Evolutionary conservation across 2,113 vertebrate species (phyloP), one percentile per base, ranked within the genome.

Genomic region (Octodon degus): DNA sequence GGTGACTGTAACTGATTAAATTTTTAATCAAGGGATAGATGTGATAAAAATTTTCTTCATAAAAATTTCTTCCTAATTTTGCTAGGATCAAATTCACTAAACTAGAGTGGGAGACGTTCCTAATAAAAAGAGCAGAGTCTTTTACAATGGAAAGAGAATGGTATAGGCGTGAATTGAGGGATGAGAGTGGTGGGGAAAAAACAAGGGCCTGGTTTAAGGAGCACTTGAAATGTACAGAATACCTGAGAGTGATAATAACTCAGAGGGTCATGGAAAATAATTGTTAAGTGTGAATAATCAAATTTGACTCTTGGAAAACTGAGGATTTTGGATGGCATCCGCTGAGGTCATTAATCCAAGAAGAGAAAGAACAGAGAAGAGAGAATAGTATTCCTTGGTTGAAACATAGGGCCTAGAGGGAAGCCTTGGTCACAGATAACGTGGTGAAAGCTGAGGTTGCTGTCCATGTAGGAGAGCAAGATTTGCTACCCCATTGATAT

Each of bases 381-480:
- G 91, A 92, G 65, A 7, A 27, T 62, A 86, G 30, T 1, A 7
- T 67, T 72, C 74, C 67, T 92, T 27, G 30, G 10, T 70, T 5
- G 60, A 74, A 53, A 63, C 55, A 74, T 82, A 70, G 4, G 95
- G 53, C 58, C 67, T 4, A 0, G 32, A 65, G 76, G 17, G 37
- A 11, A 94, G 65, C 24, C 24, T 53, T 13, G 32, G 50, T 79
- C 55, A 83, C 27, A 76, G 63, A 83, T 13, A 76, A 1, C 86
- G 40, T 88, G 68, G 5, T 77, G 63, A 89, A 86, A 47, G 43
- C 3, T 91, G 55, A 10, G 22, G n/a, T n/a, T 90, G 20, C 0
- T 55, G 14, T 93, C 16, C 58, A 82, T 72, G 74, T 20, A 95
- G 92, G 67, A 34, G 17, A 72, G 34, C 55, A 94, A 90, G 85